phyloP scores from a whole-genome alignment of 2,113 vertebrate genomes.

The Bombycilla garrulus region DNA sequence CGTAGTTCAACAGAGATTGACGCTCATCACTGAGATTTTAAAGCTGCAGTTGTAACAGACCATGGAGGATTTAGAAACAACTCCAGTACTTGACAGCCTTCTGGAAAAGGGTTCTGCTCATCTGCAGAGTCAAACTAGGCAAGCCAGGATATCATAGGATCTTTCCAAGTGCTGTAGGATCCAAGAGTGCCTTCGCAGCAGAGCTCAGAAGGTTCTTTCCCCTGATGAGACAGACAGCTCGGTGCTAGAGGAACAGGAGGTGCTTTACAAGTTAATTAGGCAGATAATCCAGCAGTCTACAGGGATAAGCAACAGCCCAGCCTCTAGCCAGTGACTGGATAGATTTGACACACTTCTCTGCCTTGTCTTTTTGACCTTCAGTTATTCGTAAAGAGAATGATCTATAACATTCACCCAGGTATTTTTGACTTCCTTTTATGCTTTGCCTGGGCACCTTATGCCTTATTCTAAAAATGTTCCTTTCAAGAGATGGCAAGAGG shows the following conservation, averaged over 20 bases:
- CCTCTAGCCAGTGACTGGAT: not conserved
- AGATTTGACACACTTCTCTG: not conserved
- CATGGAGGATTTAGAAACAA: not conserved
- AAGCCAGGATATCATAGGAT: not conserved
- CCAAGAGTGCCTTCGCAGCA: not conserved
- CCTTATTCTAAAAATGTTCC: not conserved
- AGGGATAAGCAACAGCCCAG: not conserved
- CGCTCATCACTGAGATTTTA: not conserved
- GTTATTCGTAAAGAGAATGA: not conserved
- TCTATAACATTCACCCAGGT: accelerated
- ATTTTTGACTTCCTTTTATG: not conserved
- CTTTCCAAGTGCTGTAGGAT: not conserved
- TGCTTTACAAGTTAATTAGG: not conserved
- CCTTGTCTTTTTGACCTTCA: not conserved
- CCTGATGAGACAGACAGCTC: not conserved
- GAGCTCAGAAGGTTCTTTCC: not conserved
- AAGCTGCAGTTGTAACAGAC: not conserved
- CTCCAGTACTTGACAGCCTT: not conserved
- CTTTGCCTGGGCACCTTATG: not conserved
- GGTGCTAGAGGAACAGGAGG: not conserved
- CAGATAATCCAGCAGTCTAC: not conserved
- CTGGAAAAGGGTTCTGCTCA: not conserved
- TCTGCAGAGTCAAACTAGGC: not conserved
- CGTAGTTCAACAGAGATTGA: not conserved
- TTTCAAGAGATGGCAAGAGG: not conserved